phyloP scores from a whole-genome alignment of 2,797 vertebrate genomes.

The Sandelia bainsii region DNA sequence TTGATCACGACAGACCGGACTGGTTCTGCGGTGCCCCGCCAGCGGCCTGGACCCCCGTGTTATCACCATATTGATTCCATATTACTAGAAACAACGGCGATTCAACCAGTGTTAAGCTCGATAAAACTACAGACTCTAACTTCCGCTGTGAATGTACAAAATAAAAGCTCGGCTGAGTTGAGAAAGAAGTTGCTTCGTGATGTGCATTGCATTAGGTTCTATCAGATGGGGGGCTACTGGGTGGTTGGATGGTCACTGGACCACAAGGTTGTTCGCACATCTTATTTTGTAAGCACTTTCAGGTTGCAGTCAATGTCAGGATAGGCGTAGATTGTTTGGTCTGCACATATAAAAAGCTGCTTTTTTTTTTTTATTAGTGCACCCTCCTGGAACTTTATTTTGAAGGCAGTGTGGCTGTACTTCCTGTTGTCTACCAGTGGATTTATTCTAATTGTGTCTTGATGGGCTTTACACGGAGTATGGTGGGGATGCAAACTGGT shows the following conservation, averaged over 20 bases:
- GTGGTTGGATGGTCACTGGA: no score
- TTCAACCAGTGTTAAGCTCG: not conserved
- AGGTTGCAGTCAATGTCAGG: no score
- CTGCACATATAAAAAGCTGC: no score
- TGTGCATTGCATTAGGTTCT: no score
- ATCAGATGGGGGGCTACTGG: no score
- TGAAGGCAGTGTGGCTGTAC: conserved; percentile 1
- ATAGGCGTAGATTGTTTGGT: no score
- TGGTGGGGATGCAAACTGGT: conserved; percentile 8
- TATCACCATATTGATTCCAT: conserved; percentile 46
- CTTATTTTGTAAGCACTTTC: no score
- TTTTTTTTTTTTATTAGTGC: no score
- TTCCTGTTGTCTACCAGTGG: not conserved
- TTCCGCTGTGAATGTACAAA: conserved; percentile 32
- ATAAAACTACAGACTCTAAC: rapidly evolving
- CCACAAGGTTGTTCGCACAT: no score
- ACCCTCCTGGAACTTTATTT: conserved; percentile 41
- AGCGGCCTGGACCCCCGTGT: conserved; percentile 33
- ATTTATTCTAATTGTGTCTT: not conserved
- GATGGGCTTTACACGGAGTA: conserved; percentile 8
- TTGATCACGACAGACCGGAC: rapidly evolving
- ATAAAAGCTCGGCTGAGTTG: conserved; percentile 40
- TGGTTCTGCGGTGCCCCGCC: not conserved
- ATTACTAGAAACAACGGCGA: conserved; percentile 19
- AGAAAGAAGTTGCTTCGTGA: no score